A percentile compares a stretch with the other conserved stretches of the same genome.
phyloP scores from a whole-genome alignment of 2,888 invertebrate species.

The Epinotia bilunana region DNA sequence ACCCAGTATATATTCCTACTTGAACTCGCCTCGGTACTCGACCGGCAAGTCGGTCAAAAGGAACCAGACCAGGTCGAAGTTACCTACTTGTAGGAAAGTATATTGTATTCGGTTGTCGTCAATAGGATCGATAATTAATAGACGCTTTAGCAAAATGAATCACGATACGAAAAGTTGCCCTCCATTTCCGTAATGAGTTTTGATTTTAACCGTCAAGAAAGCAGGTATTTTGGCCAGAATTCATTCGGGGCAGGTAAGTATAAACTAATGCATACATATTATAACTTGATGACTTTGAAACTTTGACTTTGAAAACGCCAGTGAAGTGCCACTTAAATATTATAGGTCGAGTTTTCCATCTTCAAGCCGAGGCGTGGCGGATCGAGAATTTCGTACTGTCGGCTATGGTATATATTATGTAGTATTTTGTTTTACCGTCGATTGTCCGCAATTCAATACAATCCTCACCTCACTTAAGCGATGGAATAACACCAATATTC shows the following conservation, averaged over 20 bases:
- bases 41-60: slow-evolving; percentile 21
- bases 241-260: not conserved
- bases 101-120: slow-evolving; percentile 23
- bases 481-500: too few species aligned
- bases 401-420: too few species aligned
- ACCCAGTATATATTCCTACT: not conserved
- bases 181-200: slow-evolving; percentile 19
- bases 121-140: slow-evolving; percentile 43
- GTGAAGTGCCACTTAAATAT: too few species aligned
- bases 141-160: slow-evolving; percentile 42
- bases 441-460: too few species aligned
- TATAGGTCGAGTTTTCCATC: too few species aligned
- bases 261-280: not conserved
- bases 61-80: not conserved
- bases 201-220: not conserved
- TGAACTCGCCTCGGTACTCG: not conserved
- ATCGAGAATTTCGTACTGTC: too few species aligned
- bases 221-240: not conserved
- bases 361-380: too few species aligned
- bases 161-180: slow-evolving; percentile 14
- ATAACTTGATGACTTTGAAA: too few species aligned
- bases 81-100: slow-evolving; percentile 14
- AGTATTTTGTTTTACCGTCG: too few species aligned
- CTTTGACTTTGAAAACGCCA: too few species aligned
- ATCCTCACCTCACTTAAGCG: too few species aligned